Evolutionary conservation across 2,888 invertebrate genomes (phyloP), one percentile per base, ranked within the genome.

Genomic region (Sisyra terminalis): DNA sequence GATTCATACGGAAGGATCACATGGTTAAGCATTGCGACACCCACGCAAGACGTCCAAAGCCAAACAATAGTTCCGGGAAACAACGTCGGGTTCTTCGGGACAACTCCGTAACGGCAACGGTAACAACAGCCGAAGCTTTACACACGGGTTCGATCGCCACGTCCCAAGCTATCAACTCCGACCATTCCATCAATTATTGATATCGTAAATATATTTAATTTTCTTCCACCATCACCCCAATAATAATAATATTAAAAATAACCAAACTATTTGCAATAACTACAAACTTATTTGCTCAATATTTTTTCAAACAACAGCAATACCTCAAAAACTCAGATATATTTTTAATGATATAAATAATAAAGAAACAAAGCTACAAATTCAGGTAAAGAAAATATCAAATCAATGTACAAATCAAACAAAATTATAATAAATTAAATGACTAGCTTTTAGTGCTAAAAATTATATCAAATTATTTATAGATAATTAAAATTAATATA

Each of bases 1-100:
- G 87, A 40, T 90, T 90, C 62, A 87, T 86, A 52, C 73, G 89
- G 50, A 85, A 86, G 63, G 89, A 90, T 64, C 89, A 89, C 63
- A 84, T 89, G 86, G 72, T 84, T 50, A 88, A 89, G 60, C 88
- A 88, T 60, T 70, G 73, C 51, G 82, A 83, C 51, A 86, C 85
- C 41, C 89, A 89, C 64, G 70, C 70, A 42, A 77, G 73, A 11
- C 34, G 34, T 34, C 13, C 34, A 15, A 15, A 34, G 15, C 2
- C 8, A 11, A 24, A 24, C 38, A 24, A 13, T 13, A 38, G 13
- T 8, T 18, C 10, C 34, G 14, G 14, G 9, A 34, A 34, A 5
- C 13, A 34, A 7, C 34, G 14, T 34, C 34, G 34, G n/a, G 7
- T 11, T 3, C 13, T 2, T 7, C 9, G 34, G 7, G 34, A 14